Evolutionary conservation across 2,888 invertebrate genomes (phyloP).

Genomic region (Drosophila kambysellisi): DNA sequence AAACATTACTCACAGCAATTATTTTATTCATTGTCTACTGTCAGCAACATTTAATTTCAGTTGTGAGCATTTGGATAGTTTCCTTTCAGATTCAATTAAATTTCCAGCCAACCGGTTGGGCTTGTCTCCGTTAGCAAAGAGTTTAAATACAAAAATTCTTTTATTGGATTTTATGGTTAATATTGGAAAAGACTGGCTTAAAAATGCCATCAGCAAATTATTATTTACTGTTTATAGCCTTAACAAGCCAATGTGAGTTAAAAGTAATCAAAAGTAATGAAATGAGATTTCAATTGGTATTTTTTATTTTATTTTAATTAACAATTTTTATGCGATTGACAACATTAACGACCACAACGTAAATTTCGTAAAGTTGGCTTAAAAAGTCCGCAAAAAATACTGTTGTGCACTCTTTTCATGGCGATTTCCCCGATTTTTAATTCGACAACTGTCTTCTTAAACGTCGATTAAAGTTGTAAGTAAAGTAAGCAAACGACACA

Average conservation of each 20-base stretch:
- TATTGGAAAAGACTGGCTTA: slow-evolving; percentile 18
- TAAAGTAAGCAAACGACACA: not conserved
- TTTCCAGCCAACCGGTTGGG: not conserved
- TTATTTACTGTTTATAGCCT: slow-evolving; percentile 29
- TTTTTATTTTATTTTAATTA: not conserved
- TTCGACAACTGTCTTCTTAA: not conserved
- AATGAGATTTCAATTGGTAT: slow-evolving; percentile 36
- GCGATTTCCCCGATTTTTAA: not conserved
- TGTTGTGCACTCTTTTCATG: not conserved
- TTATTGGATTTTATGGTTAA: slow-evolving; percentile 21
- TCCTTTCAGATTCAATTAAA: slow-evolving; percentile 13
- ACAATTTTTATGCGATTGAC: slow-evolving; percentile 1
- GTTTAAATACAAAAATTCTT: slow-evolving; percentile 18
- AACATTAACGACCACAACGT: slow-evolving; percentile 24
- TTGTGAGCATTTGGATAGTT: slow-evolving; percentile 10
- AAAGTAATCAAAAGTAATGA: slow-evolving; percentile 48
- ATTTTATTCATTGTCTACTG: slow-evolving; percentile 9
- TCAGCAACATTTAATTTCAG: slow-evolving; percentile 16
- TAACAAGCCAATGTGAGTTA: slow-evolving; percentile 8
- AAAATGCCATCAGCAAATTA: slow-evolving; percentile 26
- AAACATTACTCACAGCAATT: not conserved
- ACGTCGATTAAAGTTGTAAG: not conserved
- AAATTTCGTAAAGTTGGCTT: slow-evolving; percentile 7
- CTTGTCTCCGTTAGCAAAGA: not conserved
- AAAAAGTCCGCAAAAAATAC: slow-evolving; percentile 7